Percentiles rank a stretch among this genome's conserved stretches.
Conservation (phyloP, 2,888 invertebrate genomes). For the Odontothrips loti region DNA sequence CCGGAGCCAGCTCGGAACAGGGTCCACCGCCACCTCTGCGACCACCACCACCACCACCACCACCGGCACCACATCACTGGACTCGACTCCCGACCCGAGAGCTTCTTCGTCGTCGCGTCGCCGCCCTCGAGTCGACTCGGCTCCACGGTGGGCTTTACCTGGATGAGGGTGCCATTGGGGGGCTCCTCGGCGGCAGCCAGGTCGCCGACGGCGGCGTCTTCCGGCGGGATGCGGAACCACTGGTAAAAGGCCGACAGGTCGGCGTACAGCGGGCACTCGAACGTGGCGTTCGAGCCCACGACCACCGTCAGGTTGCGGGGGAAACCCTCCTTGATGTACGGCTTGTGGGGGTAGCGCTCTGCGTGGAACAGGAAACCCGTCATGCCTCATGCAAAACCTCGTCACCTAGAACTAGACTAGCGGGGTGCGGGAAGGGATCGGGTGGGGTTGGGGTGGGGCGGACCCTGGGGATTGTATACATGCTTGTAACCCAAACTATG, state of each 20-base stretch:
- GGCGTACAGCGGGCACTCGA: slow-evolving; percentile 72
- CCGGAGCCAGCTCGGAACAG: background rate
- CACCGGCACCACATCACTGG: background rate
- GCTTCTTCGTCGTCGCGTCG: slow-evolving; percentile 31
- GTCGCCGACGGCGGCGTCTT: slow-evolving; percentile 43
- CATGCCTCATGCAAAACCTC: background rate
- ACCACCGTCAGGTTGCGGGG: slow-evolving; percentile 76
- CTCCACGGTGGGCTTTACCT: slow-evolving; percentile 45
- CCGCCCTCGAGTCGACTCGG: slow-evolving; percentile 30
- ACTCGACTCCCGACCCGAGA: slow-evolving; percentile 27
- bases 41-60: background rate
- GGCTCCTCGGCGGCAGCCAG: slow-evolving; percentile 41
- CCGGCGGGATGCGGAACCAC: slow-evolving; percentile 61
- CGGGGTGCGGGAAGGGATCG: too few relatives aligned
- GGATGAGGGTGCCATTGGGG: slow-evolving; percentile 47
- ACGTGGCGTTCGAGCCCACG: slow-evolving; percentile 63
- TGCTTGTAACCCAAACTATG: background rate
- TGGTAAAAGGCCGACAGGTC: slow-evolving; percentile 78
- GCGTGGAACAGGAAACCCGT: slow-evolving; percentile 39
- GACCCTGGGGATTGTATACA: too few relatives aligned
- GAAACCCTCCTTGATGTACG: slow-evolving; percentile 74
- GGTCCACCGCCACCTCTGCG: background rate
- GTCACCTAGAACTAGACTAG: background rate
- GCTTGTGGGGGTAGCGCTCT: slow-evolving; percentile 81
- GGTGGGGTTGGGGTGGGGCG: too few relatives aligned